A percentile compares a stretch with the other conserved stretches of the same genome.
These are phyloP conservation scores for Xerus rutilus DNA, from an alignment of 2,797 vertebrate genomes.

Conservation along the genomic window DNA sequence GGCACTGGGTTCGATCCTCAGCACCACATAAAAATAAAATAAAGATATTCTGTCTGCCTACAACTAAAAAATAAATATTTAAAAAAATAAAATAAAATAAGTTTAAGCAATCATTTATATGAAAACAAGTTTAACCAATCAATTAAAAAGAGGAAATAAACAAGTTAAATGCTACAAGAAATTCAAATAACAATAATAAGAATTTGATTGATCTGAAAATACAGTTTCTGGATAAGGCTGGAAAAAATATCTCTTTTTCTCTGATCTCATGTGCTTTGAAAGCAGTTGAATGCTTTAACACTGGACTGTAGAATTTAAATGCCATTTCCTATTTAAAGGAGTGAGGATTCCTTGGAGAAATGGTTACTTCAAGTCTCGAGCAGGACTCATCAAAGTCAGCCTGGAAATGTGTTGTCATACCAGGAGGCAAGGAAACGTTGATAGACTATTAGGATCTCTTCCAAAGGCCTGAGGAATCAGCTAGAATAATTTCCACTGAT, in stretches of 20 bases:
- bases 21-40: no score
- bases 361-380: constrained; percentile 8
- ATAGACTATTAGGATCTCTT: background rate
- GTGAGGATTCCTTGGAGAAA: constrained; percentile 6
- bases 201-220: constrained; percentile 27
- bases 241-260: background rate
- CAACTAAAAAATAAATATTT: no score
- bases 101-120: background rate
- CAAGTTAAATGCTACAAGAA: background rate
- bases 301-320: background rate
- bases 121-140: background rate
- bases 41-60: no score
- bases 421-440: constrained; percentile 16
- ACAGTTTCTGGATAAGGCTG: background rate
- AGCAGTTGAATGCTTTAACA: background rate
- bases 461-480: background rate
- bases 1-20: no score
- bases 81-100: no score
- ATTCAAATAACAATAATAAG: constrained; percentile 28
- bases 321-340: constrained; percentile 35
- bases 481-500: background rate
- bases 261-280: background rate
- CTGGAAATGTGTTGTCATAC: background rate
- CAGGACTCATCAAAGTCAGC: background rate
- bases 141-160: constrained; percentile 2